Conservation (phyloP, 2,797 vertebrate species). For the Schizothorax lantsangensis region DNA sequence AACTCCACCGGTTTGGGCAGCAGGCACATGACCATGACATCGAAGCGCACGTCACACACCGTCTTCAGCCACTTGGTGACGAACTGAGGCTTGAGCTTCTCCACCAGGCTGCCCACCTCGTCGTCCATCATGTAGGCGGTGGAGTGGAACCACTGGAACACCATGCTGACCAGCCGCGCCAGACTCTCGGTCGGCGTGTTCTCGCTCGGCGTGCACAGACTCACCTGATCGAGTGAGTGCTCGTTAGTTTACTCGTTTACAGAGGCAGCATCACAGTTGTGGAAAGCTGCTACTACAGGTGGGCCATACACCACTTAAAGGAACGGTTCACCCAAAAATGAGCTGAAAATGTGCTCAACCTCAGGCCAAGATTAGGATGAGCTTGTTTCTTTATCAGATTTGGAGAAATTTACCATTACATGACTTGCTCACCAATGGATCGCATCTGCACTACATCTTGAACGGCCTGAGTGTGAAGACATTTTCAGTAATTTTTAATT, state of each 20-base stretch:
- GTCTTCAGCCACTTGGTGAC: slow-evolving; percentile 99
- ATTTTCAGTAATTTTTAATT: too few relatives aligned
- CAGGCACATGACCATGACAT: slow-evolving; percentile 99
- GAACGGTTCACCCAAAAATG: not conserved
- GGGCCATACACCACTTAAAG: not conserved
- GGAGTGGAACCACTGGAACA: slow-evolving; percentile 99
- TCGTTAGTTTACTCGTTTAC: not conserved
- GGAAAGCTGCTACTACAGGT: not conserved
- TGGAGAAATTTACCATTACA: not conserved
- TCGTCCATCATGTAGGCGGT: slow-evolving; percentile 99
- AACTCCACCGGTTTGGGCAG: slow-evolving; percentile 99
- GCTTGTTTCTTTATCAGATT: not conserved
- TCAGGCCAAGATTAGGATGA: not conserved
- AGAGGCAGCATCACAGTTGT: too few relatives aligned
- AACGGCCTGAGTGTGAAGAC: too few relatives aligned
- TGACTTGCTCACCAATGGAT: not conserved
- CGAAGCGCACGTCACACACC: slow-evolving; percentile 96
- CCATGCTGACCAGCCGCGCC: slow-evolving; percentile 97
- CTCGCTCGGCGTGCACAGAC: slow-evolving; percentile 96
- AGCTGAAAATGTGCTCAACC: not conserved
- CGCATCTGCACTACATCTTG: too few relatives aligned
- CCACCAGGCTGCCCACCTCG: slow-evolving; percentile 97
- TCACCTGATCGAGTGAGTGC: slow-evolving; percentile 79
- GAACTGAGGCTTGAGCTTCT: slow-evolving; percentile 98
- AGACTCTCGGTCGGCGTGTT: slow-evolving; percentile 98